These are phyloP conservation scores for Phylloscopus whistleri DNA, from an alignment of 2,113 vertebrate genomes.

Conservation along the genomic window DNA sequence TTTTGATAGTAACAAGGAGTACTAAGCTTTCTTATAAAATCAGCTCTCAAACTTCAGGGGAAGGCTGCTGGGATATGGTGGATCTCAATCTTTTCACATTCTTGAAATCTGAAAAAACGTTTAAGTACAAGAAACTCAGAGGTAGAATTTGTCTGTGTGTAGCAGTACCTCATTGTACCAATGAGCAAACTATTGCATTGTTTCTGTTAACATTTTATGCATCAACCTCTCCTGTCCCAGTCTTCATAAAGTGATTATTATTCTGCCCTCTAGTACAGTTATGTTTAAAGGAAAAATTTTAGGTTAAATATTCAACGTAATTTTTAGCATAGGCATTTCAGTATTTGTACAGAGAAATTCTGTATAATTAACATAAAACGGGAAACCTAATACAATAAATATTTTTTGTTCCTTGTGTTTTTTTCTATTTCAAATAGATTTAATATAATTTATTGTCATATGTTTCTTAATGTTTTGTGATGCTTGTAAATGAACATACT, in stretches of 20 bases:
- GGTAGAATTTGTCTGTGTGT: not conserved
- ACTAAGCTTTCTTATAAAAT: not conserved
- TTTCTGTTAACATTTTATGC: not conserved
- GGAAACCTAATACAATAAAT: not conserved
- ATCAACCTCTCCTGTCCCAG: not conserved
- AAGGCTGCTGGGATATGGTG: not conserved
- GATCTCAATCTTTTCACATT: not conserved
- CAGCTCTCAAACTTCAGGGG: not conserved
- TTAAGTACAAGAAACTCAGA: not conserved
- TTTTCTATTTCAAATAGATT: not conserved
- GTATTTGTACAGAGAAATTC: not conserved
- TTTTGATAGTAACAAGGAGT: not conserved
- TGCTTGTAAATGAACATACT: not conserved
- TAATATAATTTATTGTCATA: not conserved
- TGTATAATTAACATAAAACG: not conserved
- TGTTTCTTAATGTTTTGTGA: not conserved
- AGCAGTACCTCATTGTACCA: not conserved
- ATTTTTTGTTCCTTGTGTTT: not conserved
- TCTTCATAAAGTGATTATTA: not conserved
- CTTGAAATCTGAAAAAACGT: not conserved
- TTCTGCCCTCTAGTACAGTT: not conserved
- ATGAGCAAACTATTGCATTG: not conserved
- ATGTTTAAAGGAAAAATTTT: not conserved
- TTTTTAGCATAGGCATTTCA: not conserved
- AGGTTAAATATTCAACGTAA: not conserved